Percentiles rank a stretch among this genome's conserved stretches.
Conservation (phyloP, 92 coral and sea anemone species). For the Parazoanthus swiftii region DNA sequence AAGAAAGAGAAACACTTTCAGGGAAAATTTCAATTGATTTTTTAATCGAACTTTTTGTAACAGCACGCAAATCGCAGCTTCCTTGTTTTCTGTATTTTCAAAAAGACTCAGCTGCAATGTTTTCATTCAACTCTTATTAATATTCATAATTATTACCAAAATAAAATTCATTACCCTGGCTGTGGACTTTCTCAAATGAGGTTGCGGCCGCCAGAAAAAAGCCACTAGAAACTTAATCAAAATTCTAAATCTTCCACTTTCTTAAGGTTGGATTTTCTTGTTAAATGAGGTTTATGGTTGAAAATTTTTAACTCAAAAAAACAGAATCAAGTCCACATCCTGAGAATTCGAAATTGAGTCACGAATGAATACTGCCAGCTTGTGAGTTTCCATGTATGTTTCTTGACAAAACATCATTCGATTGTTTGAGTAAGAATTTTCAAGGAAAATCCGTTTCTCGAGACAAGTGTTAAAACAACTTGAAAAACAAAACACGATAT, state of each 20-base stretch:
- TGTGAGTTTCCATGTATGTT: background rate
- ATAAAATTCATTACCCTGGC: slow-evolving; percentile 3
- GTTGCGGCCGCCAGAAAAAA: background rate
- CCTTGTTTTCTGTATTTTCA: background rate
- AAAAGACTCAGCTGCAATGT: background rate
- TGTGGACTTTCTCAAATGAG: slow-evolving; percentile 14
- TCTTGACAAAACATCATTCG: background rate
- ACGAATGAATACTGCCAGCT: background rate
- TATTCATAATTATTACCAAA: slow-evolving; percentile 24
- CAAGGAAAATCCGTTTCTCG: background rate
- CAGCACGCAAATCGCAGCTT: background rate
- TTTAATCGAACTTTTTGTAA: background rate
- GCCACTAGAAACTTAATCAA: background rate
- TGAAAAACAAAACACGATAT: background rate
- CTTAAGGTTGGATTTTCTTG: background rate
- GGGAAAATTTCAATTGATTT: background rate
- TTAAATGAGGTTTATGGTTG: background rate
- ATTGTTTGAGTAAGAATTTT: background rate
- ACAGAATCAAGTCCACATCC: background rate
- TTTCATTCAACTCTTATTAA: slow-evolving; percentile 24
- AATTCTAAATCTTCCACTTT: background rate
- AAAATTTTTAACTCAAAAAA: background rate
- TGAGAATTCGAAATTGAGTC: background rate
- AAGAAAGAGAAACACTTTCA: background rate
- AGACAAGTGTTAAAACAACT: background rate